Percentiles rank a stretch among this genome's conserved stretches.
phyloP scores from a whole-genome alignment of 2,113 vertebrate genomes.

The Oreochromis aureus region DNA sequence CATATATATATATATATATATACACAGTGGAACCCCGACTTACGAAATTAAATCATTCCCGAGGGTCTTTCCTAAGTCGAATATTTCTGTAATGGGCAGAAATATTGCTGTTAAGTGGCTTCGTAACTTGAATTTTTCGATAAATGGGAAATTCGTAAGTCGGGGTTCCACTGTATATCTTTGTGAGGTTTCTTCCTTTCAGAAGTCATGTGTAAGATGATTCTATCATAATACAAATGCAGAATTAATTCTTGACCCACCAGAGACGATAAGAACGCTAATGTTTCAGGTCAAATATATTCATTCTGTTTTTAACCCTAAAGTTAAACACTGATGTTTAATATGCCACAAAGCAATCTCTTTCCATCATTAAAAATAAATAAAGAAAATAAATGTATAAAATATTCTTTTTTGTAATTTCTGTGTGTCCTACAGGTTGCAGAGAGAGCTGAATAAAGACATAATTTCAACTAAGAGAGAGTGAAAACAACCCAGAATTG shows the following conservation, averaged over 20 bases:
- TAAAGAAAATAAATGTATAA: neutral
- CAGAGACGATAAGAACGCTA: accelerated
- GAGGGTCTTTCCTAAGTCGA: no score
- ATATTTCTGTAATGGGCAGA: neutral
- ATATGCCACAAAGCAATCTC: accelerated
- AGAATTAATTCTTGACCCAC: neutral
- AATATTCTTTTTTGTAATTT: neutral
- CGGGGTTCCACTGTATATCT: neutral
- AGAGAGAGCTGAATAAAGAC: accelerated
- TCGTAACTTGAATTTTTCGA: accelerated
- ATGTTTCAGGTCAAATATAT: neutral
- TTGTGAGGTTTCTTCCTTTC: neutral
- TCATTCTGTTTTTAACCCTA: neutral
- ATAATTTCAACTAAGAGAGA: neutral
- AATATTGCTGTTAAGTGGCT: neutral
- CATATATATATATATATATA: accelerated
- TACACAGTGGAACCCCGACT: accelerated
- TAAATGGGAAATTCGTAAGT: accelerated
- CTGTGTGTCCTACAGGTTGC: neutral
- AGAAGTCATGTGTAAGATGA: neutral
- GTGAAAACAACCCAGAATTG: accelerated
- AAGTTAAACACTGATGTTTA: neutral
- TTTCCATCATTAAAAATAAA: neutral
- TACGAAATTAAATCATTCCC: neutral
- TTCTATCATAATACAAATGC: neutral